Conservation (phyloP, 2,797 vertebrate species). For the Ctenosaura bakeri region DNA sequence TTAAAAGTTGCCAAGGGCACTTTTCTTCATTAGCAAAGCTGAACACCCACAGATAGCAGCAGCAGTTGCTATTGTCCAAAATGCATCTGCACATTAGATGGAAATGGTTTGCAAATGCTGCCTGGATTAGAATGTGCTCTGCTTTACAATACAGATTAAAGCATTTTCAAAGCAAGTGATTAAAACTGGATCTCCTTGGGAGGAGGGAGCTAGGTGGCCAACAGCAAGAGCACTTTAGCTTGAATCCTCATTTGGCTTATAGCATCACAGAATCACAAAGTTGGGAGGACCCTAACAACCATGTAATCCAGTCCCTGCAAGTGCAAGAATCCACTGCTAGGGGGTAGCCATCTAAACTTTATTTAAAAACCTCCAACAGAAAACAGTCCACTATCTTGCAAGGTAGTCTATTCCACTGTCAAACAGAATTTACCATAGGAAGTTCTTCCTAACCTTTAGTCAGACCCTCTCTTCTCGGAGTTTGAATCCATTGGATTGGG, state of each 20-base stretch:
- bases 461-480: too few relatives aligned
- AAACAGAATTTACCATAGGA: too few relatives aligned
- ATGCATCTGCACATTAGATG: neutral
- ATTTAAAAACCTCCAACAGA: too few relatives aligned
- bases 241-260: neutral
- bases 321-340: too few relatives aligned
- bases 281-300: too few relatives aligned
- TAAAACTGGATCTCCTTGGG: neutral
- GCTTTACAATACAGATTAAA: neutral
- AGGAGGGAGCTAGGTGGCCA: neutral
- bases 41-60: conserved; percentile 23
- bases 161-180: neutral
- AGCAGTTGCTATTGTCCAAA: neutral
- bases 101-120: conserved; percentile 51
- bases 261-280: too few relatives aligned
- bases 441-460: too few relatives aligned
- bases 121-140: conserved; percentile 22
- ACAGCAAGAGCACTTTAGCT: neutral
- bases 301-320: too few relatives aligned
- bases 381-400: too few relatives aligned
- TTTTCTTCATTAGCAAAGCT: conserved; percentile 55
- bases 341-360: too few relatives aligned
- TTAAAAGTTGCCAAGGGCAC: conserved; percentile 62
- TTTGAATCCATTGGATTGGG: too few relatives aligned
- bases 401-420: too few relatives aligned